Percentiles rank a stretch among this genome's conserved stretches.
Evolutionary conservation across 92 coral and sea anemone genomes (phyloP).

Genomic region (Actinostola sp.): DNA sequence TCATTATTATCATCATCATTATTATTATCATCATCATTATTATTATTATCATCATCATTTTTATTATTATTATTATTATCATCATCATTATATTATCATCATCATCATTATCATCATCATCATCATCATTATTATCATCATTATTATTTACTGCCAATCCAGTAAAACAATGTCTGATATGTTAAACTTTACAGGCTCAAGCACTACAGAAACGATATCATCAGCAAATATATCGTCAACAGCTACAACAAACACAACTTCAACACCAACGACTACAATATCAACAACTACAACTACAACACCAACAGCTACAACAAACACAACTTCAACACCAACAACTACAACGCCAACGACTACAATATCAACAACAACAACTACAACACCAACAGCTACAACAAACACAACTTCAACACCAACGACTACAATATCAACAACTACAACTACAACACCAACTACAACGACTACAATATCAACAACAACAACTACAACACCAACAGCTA

Average conservation of each 20-base stretch:
- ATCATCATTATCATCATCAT: too few species aligned
- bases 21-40: too few species aligned
- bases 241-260: background rate
- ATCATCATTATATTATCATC: too few species aligned
- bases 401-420: background rate
- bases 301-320: background rate
- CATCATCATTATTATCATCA: too few species aligned
- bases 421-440: background rate
- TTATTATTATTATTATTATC: too few species aligned
- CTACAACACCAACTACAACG: background rate
- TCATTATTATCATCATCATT: too few species aligned
- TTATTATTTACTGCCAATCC: too few species aligned
- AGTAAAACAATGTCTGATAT: too few species aligned
- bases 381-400: background rate
- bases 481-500: background rate
- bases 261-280: background rate
- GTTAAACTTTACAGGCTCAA: background rate
- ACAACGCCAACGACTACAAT: background rate
- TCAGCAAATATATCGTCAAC: background rate
- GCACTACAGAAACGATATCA: background rate
- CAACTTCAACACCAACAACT: background rate
- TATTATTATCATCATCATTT: too few species aligned
- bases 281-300: background rate
- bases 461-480: background rate
- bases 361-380: background rate